These are phyloP conservation scores for Bufo gargarizans DNA, from an alignment of 2,113 vertebrate species.

Conservation along the genomic window DNA sequence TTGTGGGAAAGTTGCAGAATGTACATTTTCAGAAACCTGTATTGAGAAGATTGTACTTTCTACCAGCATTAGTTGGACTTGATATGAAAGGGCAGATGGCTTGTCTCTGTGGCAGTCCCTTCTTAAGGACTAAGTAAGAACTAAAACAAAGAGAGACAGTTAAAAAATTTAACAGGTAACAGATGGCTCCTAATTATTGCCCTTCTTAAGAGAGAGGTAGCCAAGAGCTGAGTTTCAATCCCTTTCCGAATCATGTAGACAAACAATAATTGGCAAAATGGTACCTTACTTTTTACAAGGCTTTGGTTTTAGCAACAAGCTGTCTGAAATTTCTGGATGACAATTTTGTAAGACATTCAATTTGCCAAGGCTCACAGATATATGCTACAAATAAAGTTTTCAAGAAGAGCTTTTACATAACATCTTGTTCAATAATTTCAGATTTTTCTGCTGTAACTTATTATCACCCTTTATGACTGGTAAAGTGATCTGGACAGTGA, in stretches of 20 bases:
- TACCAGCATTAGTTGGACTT: conserved; percentile 39
- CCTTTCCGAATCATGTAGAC: neutral
- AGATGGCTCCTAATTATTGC: conserved; percentile 51
- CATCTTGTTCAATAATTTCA: no score
- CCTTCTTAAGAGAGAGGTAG: conserved; percentile 36
- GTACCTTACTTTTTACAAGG: neutral
- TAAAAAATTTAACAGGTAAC: conserved; percentile 58
- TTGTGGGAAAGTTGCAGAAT: neutral
- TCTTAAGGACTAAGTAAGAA: conserved; percentile 43
- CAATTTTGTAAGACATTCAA: neutral
- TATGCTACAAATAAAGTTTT: neutral
- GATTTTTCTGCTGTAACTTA: no score
- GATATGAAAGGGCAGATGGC: conserved; percentile 48
- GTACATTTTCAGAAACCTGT: neutral
- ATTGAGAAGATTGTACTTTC: neutral
- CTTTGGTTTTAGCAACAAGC: conserved; percentile 3
- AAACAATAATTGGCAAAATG: conserved; percentile 30
- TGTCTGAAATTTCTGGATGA: conserved; percentile 3
- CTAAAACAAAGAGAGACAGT: conserved; percentile 49
- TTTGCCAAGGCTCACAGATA: neutral
- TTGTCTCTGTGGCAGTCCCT: conserved; percentile 28
- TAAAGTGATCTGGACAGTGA: no score
- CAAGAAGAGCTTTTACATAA: neutral
- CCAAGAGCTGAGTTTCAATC: conserved; percentile 44
- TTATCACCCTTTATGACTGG: no score